Evolutionary conservation across 2,797 vertebrate genomes (phyloP).

Genomic region (Synaphobranchus kaupii): DNA sequence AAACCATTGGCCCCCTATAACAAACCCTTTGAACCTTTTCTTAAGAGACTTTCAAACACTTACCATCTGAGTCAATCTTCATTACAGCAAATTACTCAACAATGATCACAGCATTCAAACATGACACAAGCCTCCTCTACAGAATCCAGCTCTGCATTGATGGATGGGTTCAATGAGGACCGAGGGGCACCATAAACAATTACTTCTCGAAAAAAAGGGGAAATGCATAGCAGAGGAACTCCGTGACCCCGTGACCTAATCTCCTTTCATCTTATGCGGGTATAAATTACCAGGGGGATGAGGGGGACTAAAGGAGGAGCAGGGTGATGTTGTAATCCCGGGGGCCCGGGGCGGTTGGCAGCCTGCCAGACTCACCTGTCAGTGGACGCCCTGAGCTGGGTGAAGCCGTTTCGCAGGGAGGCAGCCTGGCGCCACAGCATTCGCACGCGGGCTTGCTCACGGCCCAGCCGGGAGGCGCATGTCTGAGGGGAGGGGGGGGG

Average conservation of each 20-base stretch:
- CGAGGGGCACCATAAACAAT: conserved; percentile 56
- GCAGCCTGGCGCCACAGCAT: conserved; percentile 81
- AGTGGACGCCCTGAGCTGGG: conserved; percentile 75
- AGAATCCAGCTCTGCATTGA: conserved; percentile 53
- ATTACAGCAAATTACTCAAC: conserved; percentile 62
- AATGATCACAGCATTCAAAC: conserved; percentile 51
- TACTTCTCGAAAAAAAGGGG: conserved; percentile 42
- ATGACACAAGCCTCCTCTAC: conserved; percentile 51
- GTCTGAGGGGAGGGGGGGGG: conserved; percentile 58
- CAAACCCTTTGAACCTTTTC: conserved; percentile 59
- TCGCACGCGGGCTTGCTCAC: conserved; percentile 70
- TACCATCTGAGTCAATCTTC: conserved; percentile 52
- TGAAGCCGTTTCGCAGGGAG: conserved; percentile 73
- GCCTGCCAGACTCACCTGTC: conserved; percentile 74
- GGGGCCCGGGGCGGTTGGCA: conserved; percentile 49
- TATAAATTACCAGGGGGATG: conserved; percentile 48
- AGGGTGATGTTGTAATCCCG: conserved; percentile 45
- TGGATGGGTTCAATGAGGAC: conserved; percentile 59
- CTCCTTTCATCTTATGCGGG: conserved; percentile 66
- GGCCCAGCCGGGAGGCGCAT: conserved; percentile 53
- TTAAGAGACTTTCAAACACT: conserved; percentile 53
- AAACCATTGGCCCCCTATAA: conserved; percentile 48
- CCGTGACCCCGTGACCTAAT: conserved; percentile 56
- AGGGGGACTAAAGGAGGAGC: neutral
- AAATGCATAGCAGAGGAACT: conserved; percentile 54